These are phyloP conservation scores for Drosophila yakuba DNA, from an alignment of 1,140 invertebrate species.

Conservation along the genomic window DNA sequence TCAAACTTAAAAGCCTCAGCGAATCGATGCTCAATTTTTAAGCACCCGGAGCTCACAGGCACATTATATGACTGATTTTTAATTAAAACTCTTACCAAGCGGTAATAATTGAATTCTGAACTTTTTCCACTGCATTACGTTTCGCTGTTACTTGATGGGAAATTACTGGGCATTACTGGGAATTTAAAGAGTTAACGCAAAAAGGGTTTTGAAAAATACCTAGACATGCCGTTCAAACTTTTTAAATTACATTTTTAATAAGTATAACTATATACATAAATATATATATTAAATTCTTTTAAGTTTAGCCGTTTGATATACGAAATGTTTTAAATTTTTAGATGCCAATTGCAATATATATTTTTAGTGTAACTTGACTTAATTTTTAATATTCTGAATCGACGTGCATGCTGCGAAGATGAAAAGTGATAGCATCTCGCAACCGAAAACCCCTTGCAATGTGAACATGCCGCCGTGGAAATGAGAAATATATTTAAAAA, in stretches of 20 bases:
- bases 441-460: slow-evolving; percentile 6
- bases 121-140: slow-evolving; percentile 10
- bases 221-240: too few species aligned
- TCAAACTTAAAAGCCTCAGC: slow-evolving; percentile 44
- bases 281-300: not conserved
- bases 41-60: not conserved
- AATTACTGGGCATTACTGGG: not conserved
- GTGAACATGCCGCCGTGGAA: slow-evolving; percentile 9
- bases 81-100: slow-evolving; percentile 33
- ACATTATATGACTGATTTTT: slow-evolving; percentile 33
- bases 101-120: slow-evolving; percentile 27
- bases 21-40: slow-evolving; percentile 16
- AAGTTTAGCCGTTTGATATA: not conserved
- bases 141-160: not conserved
- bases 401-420: slow-evolving; percentile 3
- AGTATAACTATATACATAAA: too few species aligned
- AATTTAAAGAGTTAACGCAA: not conserved
- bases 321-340: not conserved
- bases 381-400: not conserved
- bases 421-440: slow-evolving; percentile 7
- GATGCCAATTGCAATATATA: too few species aligned
- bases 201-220: too few species aligned
- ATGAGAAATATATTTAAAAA: slow-evolving; percentile 38
- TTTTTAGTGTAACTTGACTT: not conserved
- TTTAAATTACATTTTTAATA: not conserved